A percentile compares a stretch with the other conserved stretches of the same genome.
phyloP scores from a whole-genome alignment of 2,113 vertebrate genomes.

The Gracilinanus agilis region DNA sequence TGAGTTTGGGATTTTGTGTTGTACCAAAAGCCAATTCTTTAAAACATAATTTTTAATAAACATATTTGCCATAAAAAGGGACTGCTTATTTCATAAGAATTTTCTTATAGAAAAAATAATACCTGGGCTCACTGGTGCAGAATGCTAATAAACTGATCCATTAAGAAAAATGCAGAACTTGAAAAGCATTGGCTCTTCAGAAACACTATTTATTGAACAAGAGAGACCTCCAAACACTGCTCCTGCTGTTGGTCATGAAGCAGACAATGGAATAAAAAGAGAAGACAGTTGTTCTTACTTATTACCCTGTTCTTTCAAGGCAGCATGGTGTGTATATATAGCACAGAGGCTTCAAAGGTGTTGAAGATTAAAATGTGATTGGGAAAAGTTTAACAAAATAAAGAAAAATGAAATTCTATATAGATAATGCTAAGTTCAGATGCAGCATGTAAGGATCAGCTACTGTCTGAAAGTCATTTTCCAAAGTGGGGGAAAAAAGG shows the following conservation, averaged over 20 bases:
- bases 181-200: neutral
- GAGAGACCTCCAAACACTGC: neutral
- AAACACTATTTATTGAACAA: slow-evolving; percentile 8
- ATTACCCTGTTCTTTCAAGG: neutral
- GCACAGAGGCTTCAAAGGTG: neutral
- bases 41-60: neutral
- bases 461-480: slow-evolving; percentile 33
- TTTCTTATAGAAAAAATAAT: slow-evolving; percentile 35
- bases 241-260: neutral
- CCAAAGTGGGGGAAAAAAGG: slow-evolving; percentile 48
- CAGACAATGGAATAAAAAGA: neutral
- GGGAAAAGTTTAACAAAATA: neutral
- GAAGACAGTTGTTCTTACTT: neutral
- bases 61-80: neutral
- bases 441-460: neutral
- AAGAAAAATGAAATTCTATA: neutral
- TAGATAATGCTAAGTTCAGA: neutral
- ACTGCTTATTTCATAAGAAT: neutral
- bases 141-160: slow-evolving; percentile 22
- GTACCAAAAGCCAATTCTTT: neutral
- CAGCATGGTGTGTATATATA: neutral
- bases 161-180: slow-evolving; percentile 49
- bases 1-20: neutral
- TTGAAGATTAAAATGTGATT: neutral
- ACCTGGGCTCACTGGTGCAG: neutral